Base-by-base conservation (phyloP, 2,113 vertebrate species). In the Tor tambroides region DNA sequence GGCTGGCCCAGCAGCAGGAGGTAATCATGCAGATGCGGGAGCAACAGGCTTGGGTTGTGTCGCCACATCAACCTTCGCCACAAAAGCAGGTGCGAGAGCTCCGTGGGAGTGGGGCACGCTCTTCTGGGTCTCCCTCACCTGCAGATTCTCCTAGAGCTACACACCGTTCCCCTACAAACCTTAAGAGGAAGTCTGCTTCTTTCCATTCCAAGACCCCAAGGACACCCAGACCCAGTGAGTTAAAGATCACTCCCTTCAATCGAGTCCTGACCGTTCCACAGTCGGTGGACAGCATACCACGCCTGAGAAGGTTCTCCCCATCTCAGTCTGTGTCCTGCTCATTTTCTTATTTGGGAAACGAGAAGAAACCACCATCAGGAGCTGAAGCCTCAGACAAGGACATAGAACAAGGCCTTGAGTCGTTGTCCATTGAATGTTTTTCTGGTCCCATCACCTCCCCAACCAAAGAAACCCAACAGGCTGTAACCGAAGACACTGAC, bases 11-110 rank as follows among this genome's bases (percentile, higher is more conserved):
- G 90, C 98, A 99, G 91, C 98, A 99, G 92, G 98, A 99, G 83
- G 95, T 98, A 90, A 94, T 99, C 88, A 98, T 99, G 97, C 96
- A 98, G 89, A 99, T 98, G 98, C 95, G 98, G 77, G 98, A 98
- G 90, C 96, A 99, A 28, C 98, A 98, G 90, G 92, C 97, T 0
- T 98, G 98, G 98, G 96, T 97, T 74, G 96, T 97, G 83, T 95
- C 96, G 77, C 95, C 97, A 30, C 93, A 96, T 10, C 95, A 95
- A 35, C 96, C 97, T 54, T 97, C 96, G 11, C 96, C 97, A n/a
- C 97, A 98, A 88, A 97, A 97, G 87, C 96, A 96, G 84, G 78
- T 91, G 30, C 86, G 94, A 43, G 94, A 96, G 35, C 7, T 89
- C 80, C 43, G 69, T 75, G 83, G 95, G 85, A 46, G 94, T 90